Evolutionary conservation across 2,113 vertebrate species (phyloP).

Genomic region (Coracopsis vasa): DNA sequence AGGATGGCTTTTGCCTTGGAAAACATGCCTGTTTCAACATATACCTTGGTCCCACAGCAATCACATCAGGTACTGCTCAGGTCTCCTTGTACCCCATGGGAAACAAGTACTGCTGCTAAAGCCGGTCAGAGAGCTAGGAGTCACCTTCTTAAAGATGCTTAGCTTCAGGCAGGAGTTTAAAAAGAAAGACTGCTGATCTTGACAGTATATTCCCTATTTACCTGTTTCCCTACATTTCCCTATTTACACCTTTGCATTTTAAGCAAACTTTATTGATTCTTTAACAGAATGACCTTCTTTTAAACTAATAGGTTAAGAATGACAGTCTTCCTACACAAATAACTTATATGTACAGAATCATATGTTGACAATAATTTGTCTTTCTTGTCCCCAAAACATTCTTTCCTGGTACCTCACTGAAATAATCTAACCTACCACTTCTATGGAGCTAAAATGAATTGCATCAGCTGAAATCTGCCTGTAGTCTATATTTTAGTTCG

Average conservation of each 20-base stretch:
- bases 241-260: neutral
- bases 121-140: neutral
- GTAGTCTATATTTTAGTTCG: neutral
- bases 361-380: neutral
- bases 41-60: rapidly evolving
- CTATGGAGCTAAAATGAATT: neutral
- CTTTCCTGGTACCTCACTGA: neutral
- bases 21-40: neutral
- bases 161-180: neutral
- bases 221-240: neutral
- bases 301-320: neutral
- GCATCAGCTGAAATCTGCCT: neutral
- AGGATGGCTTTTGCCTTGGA: neutral
- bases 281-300: neutral
- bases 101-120: neutral
- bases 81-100: rapidly evolving
- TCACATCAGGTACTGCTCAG: neutral
- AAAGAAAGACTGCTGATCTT: neutral
- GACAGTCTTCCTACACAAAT: neutral
- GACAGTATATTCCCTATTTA: neutral
- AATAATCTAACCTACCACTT: neutral
- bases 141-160: neutral
- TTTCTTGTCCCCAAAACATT: neutral
- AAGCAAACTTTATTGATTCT: neutral
- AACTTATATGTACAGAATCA: neutral